Evolutionary conservation across 2,797 vertebrate genomes (phyloP).

Genomic region (Otolemur crassicaudatus): DNA sequence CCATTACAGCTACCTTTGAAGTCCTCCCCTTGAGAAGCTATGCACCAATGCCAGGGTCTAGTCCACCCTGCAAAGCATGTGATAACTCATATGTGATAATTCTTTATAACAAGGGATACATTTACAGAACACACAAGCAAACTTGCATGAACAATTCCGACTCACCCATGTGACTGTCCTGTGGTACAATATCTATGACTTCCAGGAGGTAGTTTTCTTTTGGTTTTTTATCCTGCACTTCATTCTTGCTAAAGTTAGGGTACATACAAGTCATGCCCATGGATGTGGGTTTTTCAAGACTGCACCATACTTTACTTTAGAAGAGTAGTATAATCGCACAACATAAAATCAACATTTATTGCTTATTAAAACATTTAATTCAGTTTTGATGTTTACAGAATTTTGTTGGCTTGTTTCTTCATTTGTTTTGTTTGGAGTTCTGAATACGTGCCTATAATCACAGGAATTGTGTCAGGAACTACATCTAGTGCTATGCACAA

Average conservation of each 20-base stretch:
- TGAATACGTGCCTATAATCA: not conserved
- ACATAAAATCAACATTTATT: conserved; percentile 81
- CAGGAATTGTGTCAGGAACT: not conserved
- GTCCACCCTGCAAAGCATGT: no score
- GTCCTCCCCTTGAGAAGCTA: no score
- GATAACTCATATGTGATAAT: conserved; percentile 50
- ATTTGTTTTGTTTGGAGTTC: conserved; percentile 69
- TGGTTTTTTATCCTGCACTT: conserved; percentile 61
- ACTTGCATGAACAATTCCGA: conserved; percentile 62
- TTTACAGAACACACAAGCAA: conserved; percentile 75
- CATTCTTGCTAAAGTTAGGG: conserved; percentile 70
- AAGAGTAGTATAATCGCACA: conserved; percentile 67
- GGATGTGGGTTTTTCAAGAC: conserved; percentile 32
- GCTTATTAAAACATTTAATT: conserved; percentile 84
- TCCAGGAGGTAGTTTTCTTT: conserved; percentile 76
- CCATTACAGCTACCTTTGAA: no score
- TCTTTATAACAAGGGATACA: conserved; percentile 71
- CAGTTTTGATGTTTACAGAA: conserved; percentile 75
- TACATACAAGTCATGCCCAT: not conserved
- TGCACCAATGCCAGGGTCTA: no score
- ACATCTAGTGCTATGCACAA: not conserved
- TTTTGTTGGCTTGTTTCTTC: conserved; percentile 68
- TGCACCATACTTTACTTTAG: conserved; percentile 83
- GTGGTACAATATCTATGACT: conserved; percentile 67
- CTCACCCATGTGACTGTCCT: conserved; percentile 64